Conservation (phyloP, 2,113 vertebrate species). For the Scatophagus argus region DNA sequence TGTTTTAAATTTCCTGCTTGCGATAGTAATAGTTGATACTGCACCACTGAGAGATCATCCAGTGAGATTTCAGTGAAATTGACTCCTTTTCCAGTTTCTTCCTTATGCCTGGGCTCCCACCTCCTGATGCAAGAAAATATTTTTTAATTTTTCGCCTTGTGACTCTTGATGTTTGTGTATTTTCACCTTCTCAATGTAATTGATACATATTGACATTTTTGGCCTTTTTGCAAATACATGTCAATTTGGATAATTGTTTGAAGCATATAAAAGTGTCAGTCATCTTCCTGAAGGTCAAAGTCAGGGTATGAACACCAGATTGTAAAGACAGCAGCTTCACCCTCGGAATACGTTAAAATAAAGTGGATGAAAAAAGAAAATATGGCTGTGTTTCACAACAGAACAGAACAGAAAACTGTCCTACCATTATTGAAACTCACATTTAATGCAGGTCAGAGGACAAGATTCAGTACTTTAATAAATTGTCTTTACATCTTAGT, state of each 20-base stretch:
- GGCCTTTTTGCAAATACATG: constrained; percentile 50
- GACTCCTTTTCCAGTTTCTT: constrained; percentile 6
- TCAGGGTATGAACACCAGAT: not conserved
- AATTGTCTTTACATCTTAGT: no score
- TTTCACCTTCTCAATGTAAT: constrained; percentile 10
- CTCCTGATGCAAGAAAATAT: not conserved
- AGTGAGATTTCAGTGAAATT: constrained; percentile 28
- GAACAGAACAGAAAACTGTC: not conserved
- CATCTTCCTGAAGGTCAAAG: constrained; percentile 38
- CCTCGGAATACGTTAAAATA: not conserved
- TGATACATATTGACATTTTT: constrained; percentile 44
- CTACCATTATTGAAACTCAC: not conserved
- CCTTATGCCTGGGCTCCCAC: not conserved
- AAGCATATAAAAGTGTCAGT: constrained; percentile 44
- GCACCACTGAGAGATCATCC: constrained; percentile 19
- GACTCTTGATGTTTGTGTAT: not conserved
- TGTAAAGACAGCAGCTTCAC: not conserved
- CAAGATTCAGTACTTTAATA: no score
- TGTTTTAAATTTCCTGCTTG: constrained; percentile 60
- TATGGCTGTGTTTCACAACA: not conserved
- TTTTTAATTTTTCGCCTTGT: constrained; percentile 10
- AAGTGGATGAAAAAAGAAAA: not conserved
- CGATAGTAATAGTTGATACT: constrained; percentile 31
- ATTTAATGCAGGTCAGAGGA: not conserved
- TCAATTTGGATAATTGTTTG: constrained; percentile 54